Evolutionary conservation across 2,888 invertebrate genomes (phyloP), one percentile per base, ranked within the genome.

Genomic region (Pharmacophagus antenor): DNA sequence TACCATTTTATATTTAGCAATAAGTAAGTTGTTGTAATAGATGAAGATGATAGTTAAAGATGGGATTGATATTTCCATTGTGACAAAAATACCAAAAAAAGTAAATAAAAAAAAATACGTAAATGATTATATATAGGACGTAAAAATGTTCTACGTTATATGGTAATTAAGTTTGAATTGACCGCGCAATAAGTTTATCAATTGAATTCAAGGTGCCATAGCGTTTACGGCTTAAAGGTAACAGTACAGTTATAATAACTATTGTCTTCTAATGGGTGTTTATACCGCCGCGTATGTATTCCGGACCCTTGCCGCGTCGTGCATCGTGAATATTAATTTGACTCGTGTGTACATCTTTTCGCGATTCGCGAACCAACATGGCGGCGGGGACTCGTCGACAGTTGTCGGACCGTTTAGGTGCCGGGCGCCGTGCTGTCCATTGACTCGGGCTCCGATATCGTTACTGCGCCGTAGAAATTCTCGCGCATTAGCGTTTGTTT

Each of bases 341-440:
- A 12, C 46, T n/a, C n/a, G n/a, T n/a, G 42, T 46, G 54, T 56
- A 55, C 50, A 60, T 60, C 49, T 50, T 25, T 54, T 58, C 47
- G 58, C 58, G 49, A 59, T 55, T 59, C 21, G 60, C 60, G 41
- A 60, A 56, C 54, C 41, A 61, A 63, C 59, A 65, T 67, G 69
- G 67, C 58, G 60, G 57, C 52, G 72, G 17, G 25, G 23, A 25
- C 42, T 15, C 48, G 10, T 15, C 50, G 50, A 23, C 59, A 56
- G 55, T 50, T 79, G 80, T 82, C 84, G 77, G 61, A 52, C 85
- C 84, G 62, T 83, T 75, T 81, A 79, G 69, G 79, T 51, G 82
- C 67, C 67, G 63, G 68, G 70, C 80, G 85, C 84, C 87, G 83
- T 78, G 75, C 81, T 85, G 86, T 79, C n/a, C 85, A 76, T 73